Evolutionary conservation across 2,888 invertebrate genomes (phyloP), one percentile per base, ranked within the genome.

Genomic region (Acrobasis suavella): DNA sequence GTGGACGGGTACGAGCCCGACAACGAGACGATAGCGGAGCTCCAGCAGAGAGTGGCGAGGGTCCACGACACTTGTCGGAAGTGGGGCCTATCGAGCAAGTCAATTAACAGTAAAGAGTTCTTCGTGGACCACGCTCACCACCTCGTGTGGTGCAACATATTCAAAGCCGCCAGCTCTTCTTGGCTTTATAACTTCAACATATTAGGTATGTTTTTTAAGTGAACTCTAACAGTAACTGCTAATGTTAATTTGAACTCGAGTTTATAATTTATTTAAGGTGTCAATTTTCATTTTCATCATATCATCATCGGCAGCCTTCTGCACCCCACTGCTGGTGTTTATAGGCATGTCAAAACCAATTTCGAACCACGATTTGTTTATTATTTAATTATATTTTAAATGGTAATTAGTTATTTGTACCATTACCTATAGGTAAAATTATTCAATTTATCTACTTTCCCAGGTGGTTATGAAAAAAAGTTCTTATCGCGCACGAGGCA

Each of bases 131-230:
- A 94, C 90, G 78, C 75, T 62, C 94, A 96, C 72, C 95, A 94
- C 74, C 86, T 96, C 54, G 94, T 95, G 55, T 96, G 96, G 96
- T 96, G 96, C 78, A 96, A 95, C 78, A 94, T 96, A 69, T 96
- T 96, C 78, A 96, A 96, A 89, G 95, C 95, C 46, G 95, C 95
- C 32, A 96, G 96, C 72, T 96, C 96, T n/a, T 95, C 95, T 9
- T 96, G 96, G 96, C 93, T 96, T 88, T 95, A 96, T 82, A 96
- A 96, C 84, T 96, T 96, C 77, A 96, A 96, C 84, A 93, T 95
- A 75, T 91, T 96, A 65, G 96, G 96, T 88, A 79, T 71, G 71
- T 58, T 32, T 32, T 32, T 32, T 7, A 7, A 6, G 5, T 32
- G 5, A 0, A 32, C 32, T 32, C 7, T 22, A 22, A 32, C 32